Evolutionary conservation across 2,888 invertebrate species (phyloP).

Genomic region (Plusia festucae): DNA sequence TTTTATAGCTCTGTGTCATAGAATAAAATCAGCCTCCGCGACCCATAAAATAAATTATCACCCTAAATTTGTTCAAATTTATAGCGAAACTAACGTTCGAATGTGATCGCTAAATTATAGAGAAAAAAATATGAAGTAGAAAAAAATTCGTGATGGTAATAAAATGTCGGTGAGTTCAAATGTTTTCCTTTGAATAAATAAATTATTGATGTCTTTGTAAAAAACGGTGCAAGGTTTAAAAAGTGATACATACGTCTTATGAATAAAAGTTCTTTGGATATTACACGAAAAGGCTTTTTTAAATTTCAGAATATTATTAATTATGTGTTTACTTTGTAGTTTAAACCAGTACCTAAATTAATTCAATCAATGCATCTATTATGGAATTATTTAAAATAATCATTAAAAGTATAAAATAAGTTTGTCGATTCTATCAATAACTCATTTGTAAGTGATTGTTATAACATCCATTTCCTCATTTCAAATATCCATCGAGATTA

Average conservation of each 20-base stretch:
- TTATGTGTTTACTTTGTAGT: too few species aligned
- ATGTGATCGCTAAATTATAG: conserved; percentile 60
- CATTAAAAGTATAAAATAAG: too few species aligned
- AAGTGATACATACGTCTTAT: too few species aligned
- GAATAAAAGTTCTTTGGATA: background rate
- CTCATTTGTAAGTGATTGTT: background rate
- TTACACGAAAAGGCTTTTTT: background rate
- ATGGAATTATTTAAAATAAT: too few species aligned
- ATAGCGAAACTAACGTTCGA: conserved; percentile 55
- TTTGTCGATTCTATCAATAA: background rate
- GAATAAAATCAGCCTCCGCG: conserved; percentile 50
- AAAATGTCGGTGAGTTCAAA: conserved; percentile 51
- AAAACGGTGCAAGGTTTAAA: conserved; percentile 16
- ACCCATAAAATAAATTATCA: conserved; percentile 60
- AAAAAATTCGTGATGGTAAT: conserved; percentile 47
- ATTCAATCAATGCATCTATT: too few species aligned
- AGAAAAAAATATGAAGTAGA: conserved; percentile 51
- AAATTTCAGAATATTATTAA: too few species aligned
- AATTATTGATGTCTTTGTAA: conserved; percentile 43
- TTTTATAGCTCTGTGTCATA: conserved; percentile 51
- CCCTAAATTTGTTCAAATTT: conserved; percentile 59
- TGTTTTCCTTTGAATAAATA: conserved; percentile 56
- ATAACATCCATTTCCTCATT: background rate
- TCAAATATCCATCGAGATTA: conserved; percentile 6
- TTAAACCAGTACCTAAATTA: too few species aligned